These are phyloP conservation scores for Isichthys henryi DNA, from an alignment of 2,113 vertebrate genomes.

Conservation along the genomic window DNA sequence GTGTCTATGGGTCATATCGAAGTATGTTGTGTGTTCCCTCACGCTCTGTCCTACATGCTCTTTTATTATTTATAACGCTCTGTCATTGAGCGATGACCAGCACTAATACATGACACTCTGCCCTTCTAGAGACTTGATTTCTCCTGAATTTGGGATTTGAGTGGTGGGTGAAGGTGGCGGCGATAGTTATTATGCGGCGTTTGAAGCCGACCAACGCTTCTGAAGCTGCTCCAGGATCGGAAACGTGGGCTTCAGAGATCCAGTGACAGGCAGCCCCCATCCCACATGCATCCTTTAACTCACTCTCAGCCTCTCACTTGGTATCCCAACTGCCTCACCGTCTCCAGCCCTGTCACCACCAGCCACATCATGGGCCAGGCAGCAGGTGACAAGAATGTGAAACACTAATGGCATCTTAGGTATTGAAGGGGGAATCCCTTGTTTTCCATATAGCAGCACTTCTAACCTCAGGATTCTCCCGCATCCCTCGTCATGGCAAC, in stretches of 20 bases:
- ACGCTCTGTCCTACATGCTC: constrained; percentile 74
- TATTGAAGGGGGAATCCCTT: not conserved
- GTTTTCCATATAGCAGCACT: not conserved
- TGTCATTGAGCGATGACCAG: constrained; percentile 99
- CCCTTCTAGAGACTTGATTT: constrained; percentile 92
- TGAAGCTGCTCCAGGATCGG: constrained; percentile 52
- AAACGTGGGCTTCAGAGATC: constrained; percentile 66
- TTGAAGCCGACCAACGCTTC: constrained; percentile 69
- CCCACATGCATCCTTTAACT: constrained; percentile 46
- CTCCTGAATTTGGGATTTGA: constrained; percentile 86
- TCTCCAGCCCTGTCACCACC: not conserved
- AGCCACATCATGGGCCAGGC: not conserved
- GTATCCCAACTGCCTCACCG: not conserved
- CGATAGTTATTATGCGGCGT: constrained; percentile 63
- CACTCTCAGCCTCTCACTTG: constrained; percentile 7
- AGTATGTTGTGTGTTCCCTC: constrained; percentile 78
- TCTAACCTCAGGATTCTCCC: not conserved
- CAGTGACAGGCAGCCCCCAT: constrained; percentile 31
- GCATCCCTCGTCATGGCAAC: constrained; percentile 48
- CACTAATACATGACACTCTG: constrained; percentile 98
- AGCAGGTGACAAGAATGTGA: not conserved
- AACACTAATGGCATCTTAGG: not conserved
- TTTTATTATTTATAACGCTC: constrained; percentile 98
- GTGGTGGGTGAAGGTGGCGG: constrained; percentile 38
- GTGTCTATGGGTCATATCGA: constrained; percentile 40